Base-by-base conservation (phyloP, 2,797 vertebrate species). In the Gadopsis bispinosus region DNA sequence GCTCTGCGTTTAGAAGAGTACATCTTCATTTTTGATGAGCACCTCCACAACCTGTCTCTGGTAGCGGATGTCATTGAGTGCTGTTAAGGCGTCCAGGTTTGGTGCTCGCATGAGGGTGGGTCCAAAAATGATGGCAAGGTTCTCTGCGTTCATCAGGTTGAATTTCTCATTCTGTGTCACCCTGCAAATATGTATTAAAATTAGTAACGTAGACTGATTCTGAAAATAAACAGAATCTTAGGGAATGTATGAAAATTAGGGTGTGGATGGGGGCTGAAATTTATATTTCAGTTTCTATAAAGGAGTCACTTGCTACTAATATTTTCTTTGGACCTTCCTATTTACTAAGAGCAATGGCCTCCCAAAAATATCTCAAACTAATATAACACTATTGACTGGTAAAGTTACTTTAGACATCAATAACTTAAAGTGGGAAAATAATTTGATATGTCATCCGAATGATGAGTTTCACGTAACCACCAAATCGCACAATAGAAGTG, bases 1-100 rank as follows among this genome's bases (percentile, higher is more conserved):
- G 79, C 63, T 88, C 70, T 91, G 89, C 72, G 86, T 87, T 95
- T 92, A 99, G 95, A 99, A 99, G 94, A 99, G 96, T 94, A 96
- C 95, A 75, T 99, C 97, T 93, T 97, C 98, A 3, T 99, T 98
- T 92, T 99, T 99, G 91, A 99, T 99, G 88, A 99, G 97, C 89
- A 96, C 94, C 95, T 99, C 98, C 92, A 99, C 98, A 95, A 99
- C 98, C 91, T 98, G 98, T 91, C 98, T 97, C 95, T 99, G 98
- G 92, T 98, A 97, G 83, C 98, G 97, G 92, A 99, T 97, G 92
- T 99, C 98, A 2, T 99, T 99, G 88, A 99, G 90, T 0, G 97
- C 97, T 0, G 97, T 97, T 94, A 99, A 97, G 26, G 97, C 97
- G 3, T 99, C 98, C 73, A 96, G 95, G 90, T 98, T 94, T 0